These are phyloP conservation scores for Drosophila cardini DNA, from an alignment of 1,140 invertebrate genomes.

Conservation along the genomic window DNA sequence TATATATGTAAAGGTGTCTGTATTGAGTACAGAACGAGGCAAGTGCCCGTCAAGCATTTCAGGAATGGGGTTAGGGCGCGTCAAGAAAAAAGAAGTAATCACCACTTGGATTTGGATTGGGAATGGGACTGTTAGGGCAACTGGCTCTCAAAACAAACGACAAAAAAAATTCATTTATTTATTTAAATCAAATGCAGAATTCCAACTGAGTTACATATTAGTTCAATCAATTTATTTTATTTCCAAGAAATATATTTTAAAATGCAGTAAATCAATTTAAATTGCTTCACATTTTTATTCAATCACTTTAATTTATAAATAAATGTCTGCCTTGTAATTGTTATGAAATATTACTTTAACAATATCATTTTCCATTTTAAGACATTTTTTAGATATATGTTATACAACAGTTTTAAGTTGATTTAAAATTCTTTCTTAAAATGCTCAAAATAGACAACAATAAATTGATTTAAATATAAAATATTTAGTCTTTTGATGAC, in stretches of 20 bases:
- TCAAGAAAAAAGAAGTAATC: not conserved
- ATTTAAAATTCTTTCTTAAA: not conserved
- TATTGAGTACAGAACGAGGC: conserved; percentile 22
- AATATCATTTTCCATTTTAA: too few species aligned
- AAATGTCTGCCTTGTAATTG: too few species aligned
- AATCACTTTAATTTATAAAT: too few species aligned
- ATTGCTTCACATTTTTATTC: too few species aligned
- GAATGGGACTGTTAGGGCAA: not conserved
- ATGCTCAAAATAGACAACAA: not conserved
- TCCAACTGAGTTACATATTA: too few species aligned
- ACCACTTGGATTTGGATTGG: not conserved
- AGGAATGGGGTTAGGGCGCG: conserved; percentile 75
- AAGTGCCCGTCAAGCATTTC: conserved; percentile 35
- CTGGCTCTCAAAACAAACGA: not conserved
- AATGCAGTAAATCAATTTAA: too few species aligned
- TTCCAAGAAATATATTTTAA: too few species aligned
- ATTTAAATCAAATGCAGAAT: too few species aligned
- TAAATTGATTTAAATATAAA: not conserved
- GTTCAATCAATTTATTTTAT: too few species aligned
- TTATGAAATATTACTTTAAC: too few species aligned
- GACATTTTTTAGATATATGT: too few species aligned
- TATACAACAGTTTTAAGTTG: too few species aligned
- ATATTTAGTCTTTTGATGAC: not conserved
- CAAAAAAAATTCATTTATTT: not conserved
- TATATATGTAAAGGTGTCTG: not conserved